Conservation (phyloP, 2,888 invertebrate species). For the Drosophila infuscata region DNA sequence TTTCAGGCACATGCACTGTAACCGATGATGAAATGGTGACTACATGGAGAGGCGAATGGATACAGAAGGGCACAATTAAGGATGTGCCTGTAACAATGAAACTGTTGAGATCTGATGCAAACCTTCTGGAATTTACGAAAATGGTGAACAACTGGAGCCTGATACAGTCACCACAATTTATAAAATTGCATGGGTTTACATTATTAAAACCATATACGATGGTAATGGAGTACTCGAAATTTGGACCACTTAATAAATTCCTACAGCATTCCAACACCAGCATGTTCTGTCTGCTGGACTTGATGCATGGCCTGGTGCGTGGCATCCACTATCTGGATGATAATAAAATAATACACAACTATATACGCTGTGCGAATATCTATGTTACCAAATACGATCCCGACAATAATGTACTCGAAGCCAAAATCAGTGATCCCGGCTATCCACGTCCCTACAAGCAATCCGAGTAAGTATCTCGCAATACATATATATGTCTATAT, state of each 20-base stretch:
- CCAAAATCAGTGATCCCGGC: conserved; percentile 94
- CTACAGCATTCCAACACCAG: conserved; percentile 86
- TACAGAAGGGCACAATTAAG: conserved; percentile 89
- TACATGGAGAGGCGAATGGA: conserved; percentile 92
- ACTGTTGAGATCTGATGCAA: conserved; percentile 88
- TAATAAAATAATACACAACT: conserved; percentile 93
- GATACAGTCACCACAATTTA: conserved; percentile 91
- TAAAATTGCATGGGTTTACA: conserved; percentile 92
- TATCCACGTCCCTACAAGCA: conserved; percentile 87
- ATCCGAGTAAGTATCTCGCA: conserved; percentile 55
- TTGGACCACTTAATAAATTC: conserved; percentile 90
- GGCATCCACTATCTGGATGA: conserved; percentile 95
- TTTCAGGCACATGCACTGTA: conserved; percentile 87
- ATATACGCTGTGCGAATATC: conserved; percentile 92
- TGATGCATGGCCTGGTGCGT: conserved; percentile 92
- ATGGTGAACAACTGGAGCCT: conserved; percentile 92
- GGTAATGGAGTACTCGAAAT: conserved; percentile 92
- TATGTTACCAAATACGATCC: conserved; percentile 91
- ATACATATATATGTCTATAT: background rate
- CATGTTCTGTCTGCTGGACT: conserved; percentile 91
- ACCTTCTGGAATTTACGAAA: conserved; percentile 91
- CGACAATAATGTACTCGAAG: conserved; percentile 87
- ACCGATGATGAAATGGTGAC: conserved; percentile 88
- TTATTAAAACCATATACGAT: conserved; percentile 88
- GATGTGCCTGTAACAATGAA: conserved; percentile 93